A percentile compares a stretch with the other conserved stretches of the same genome.
phyloP scores from a whole-genome alignment of 2,888 invertebrate species.

The Parnassius mnemosyne region DNA sequence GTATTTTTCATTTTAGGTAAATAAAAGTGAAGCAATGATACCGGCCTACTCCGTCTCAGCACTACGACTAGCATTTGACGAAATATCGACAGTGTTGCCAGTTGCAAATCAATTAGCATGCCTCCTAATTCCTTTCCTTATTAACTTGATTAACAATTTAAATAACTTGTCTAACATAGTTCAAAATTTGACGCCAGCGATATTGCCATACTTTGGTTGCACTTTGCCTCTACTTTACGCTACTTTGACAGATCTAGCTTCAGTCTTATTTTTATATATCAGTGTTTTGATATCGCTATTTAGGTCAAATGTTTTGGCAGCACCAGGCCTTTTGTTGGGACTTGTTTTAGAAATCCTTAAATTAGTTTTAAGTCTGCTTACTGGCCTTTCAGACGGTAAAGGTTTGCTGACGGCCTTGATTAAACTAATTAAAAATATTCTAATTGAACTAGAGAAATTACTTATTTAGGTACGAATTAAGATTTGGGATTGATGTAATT shows the following conservation, averaged over 20 bases:
- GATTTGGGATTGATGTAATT: neutral
- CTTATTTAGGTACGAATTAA: slow-evolving; percentile 41
- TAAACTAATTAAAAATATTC: slow-evolving; percentile 59
- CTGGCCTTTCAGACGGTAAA: slow-evolving; percentile 60
- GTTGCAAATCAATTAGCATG: slow-evolving; percentile 67
- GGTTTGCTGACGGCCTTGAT: slow-evolving; percentile 60
- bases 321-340: slow-evolving; percentile 58
- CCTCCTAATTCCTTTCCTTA: slow-evolving; percentile 64
- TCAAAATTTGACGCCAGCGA: slow-evolving; percentile 67
- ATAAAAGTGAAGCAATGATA: slow-evolving; percentile 54
- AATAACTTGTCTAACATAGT: slow-evolving; percentile 72
- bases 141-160: slow-evolving; percentile 69
- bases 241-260: slow-evolving; percentile 67
- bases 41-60: slow-evolving; percentile 71
- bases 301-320: slow-evolving; percentile 64
- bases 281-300: slow-evolving; percentile 68
- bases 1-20: slow-evolving; percentile 9
- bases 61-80: slow-evolving; percentile 65
- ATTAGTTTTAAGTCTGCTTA: slow-evolving; percentile 57
- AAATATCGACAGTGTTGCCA: slow-evolving; percentile 63
- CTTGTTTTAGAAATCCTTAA: slow-evolving; percentile 60
- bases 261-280: slow-evolving; percentile 67
- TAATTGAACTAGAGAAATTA: slow-evolving; percentile 67
- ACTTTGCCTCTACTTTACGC: slow-evolving; percentile 67
- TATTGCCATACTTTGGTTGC: slow-evolving; percentile 70